A percentile compares a stretch with the other conserved stretches of the same genome.
These are phyloP conservation scores for Drosophila anomelani DNA, from an alignment of 2,888 invertebrate species.

Conservation along the genomic window DNA sequence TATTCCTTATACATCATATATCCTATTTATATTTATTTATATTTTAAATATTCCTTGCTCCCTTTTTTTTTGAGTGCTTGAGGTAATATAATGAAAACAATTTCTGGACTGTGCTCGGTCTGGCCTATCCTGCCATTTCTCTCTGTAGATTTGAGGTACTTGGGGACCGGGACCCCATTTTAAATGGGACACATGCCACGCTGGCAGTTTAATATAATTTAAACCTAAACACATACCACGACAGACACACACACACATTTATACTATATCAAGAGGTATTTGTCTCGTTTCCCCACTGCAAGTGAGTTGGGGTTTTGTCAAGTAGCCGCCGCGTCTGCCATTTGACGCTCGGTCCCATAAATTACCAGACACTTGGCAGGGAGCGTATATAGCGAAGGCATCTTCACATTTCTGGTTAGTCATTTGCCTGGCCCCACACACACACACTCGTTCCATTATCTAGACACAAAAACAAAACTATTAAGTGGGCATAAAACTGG, in stretches of 20 bases:
- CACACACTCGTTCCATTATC: constrained; percentile 4
- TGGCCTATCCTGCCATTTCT: constrained; percentile 21
- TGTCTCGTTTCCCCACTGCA: constrained; percentile 24
- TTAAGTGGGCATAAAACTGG: constrained; percentile 77
- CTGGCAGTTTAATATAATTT: constrained; percentile 78
- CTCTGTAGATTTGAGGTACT: constrained; percentile 46
- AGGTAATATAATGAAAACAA: constrained; percentile 73
- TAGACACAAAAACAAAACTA: constrained; percentile 72
- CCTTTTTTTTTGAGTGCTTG: constrained; percentile 6
- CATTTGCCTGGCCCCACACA: constrained; percentile 60
- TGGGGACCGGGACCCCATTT: constrained; percentile 30
- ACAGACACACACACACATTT: constrained; percentile 34
- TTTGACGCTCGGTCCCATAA: constrained; percentile 74
- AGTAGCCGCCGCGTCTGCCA: constrained; percentile 73
- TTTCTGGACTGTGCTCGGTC: constrained; percentile 58
- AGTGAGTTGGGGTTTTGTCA: constrained; percentile 67
- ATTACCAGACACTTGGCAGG: constrained; percentile 71
- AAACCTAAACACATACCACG: constrained; percentile 73
- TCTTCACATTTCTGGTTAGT: constrained; percentile 76
- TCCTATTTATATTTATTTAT: neutral
- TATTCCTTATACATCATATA: too few species aligned
- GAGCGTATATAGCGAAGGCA: constrained; percentile 44
- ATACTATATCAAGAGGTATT: constrained; percentile 29
- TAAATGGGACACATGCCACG: constrained; percentile 75
- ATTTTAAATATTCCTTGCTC: too few species aligned